These are phyloP conservation scores for Acanthococcus lagerstroemiae DNA, from an alignment of 2,888 invertebrate species.

Conservation along the genomic window DNA sequence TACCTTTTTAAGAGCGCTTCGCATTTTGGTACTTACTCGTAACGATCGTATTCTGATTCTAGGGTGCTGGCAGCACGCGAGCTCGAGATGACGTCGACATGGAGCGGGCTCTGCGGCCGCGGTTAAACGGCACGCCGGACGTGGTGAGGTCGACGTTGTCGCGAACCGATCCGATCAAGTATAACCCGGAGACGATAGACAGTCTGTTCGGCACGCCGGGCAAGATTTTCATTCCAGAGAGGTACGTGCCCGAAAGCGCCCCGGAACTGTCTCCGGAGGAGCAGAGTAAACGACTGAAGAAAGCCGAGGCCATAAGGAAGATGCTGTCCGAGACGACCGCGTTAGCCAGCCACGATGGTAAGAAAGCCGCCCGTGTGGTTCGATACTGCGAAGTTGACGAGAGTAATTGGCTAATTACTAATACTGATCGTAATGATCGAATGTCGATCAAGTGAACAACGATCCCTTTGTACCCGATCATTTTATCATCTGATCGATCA, in stretches of 20 bases:
- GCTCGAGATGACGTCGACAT: conserved; percentile 77
- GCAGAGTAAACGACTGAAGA: conserved; percentile 68
- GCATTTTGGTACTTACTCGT: no score
- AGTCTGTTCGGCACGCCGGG: conserved; percentile 74
- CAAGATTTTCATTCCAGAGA: conserved; percentile 83
- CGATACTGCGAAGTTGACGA: no score
- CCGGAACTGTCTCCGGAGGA: conserved; percentile 79
- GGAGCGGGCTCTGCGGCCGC: conserved; percentile 67
- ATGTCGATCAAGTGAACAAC: not conserved
- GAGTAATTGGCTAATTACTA: no score
- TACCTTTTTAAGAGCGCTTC: no score
- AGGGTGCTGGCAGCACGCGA: conserved; percentile 49
- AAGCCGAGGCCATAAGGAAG: conserved; percentile 82
- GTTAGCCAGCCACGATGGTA: conserved; percentile 29
- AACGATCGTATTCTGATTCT: no score
- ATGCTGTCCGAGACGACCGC: conserved; percentile 63
- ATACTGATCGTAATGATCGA: not conserved
- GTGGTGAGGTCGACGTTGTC: conserved; percentile 73
- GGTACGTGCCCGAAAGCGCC: conserved; percentile 81
- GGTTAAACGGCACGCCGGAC: conserved; percentile 65
- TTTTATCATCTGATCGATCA: no score
- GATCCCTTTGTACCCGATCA: not conserved
- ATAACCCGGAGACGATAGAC: conserved; percentile 74
- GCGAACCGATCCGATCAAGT: conserved; percentile 47
- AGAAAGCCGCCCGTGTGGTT: not conserved